A percentile compares a stretch with the other conserved stretches of the same genome.
These are phyloP conservation scores for Cremastinae sp. DNA, from an alignment of 2,888 invertebrate genomes.

Conservation along the genomic window DNA sequence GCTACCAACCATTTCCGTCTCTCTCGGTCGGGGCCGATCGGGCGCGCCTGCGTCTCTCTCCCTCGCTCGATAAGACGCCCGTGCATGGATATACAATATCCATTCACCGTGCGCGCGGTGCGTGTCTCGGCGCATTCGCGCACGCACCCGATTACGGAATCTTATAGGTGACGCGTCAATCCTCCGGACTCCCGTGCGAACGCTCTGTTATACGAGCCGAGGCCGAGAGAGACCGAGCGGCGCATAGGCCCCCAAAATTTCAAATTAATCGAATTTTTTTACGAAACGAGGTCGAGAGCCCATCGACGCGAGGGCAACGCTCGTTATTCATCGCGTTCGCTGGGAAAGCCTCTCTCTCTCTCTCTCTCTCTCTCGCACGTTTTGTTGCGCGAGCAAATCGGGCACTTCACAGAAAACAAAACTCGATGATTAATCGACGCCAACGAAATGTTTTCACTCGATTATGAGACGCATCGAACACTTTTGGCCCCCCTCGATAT, in stretches of 20 bases:
- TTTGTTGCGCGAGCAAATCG: no score
- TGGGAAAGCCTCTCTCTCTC: no score
- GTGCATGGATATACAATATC: constrained; percentile 61
- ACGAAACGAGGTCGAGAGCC: not conserved
- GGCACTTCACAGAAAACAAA: no score
- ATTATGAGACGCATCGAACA: not conserved
- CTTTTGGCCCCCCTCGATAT: not conserved
- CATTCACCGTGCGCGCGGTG: no score
- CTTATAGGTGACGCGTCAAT: constrained; percentile 49
- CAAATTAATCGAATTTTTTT: constrained; percentile 7
- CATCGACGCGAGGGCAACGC: no score
- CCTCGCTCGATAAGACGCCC: constrained; percentile 32
- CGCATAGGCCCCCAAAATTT: constrained; percentile 22
- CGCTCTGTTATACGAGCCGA: constrained; percentile 44
- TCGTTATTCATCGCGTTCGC: no score
- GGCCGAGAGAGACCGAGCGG: not conserved
- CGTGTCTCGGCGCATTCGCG: constrained; percentile 42
- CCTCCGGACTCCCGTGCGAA: constrained; percentile 15
- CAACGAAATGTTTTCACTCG: no score
- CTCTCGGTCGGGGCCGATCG: no score
- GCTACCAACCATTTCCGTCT: constrained; percentile 27
- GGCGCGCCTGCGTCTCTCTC: constrained; percentile 40
- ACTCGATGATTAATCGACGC: no score
- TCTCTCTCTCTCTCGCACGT: no score
- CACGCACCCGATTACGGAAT: constrained; percentile 35